phyloP scores from a whole-genome alignment of 2,888 invertebrate species.

The Synanthedon formicaeformis region DNA sequence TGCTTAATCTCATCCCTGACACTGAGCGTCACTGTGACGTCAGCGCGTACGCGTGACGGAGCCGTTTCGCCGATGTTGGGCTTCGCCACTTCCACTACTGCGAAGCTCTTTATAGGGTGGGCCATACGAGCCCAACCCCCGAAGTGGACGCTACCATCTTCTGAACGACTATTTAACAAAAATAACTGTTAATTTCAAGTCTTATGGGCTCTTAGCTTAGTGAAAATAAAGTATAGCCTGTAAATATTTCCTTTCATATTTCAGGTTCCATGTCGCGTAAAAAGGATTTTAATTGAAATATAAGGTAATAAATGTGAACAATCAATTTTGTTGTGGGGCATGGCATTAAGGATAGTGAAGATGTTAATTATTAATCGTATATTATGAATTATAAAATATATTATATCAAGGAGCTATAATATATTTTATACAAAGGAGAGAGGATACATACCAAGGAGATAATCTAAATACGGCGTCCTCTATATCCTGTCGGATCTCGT shows the following conservation, averaged over 20 bases:
- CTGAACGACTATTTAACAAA: constrained; percentile 75
- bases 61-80: constrained; percentile 94
- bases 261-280: no score
- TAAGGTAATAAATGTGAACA: no score
- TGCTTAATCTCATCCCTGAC: constrained; percentile 91
- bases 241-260: no score
- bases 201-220: no score
- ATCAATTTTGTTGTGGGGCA: no score
- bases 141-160: constrained; percentile 88
- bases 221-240: no score
- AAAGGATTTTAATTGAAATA: no score
- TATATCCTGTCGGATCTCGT: constrained; percentile 98
- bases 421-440: no score
- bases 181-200: no score
- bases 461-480: constrained; percentile 96
- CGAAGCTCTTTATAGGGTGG: constrained; percentile 90
- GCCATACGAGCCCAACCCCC: constrained; percentile 99
- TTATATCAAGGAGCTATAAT: constrained; percentile 92
- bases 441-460: constrained; percentile 94
- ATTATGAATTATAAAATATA: no score
- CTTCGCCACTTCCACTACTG: constrained; percentile 94
- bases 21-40: constrained; percentile 92
- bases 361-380: no score
- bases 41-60: constrained; percentile 95
- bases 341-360: no score